Conservation (phyloP, 2,797 vertebrate genomes). For the Danio choprae region DNA sequence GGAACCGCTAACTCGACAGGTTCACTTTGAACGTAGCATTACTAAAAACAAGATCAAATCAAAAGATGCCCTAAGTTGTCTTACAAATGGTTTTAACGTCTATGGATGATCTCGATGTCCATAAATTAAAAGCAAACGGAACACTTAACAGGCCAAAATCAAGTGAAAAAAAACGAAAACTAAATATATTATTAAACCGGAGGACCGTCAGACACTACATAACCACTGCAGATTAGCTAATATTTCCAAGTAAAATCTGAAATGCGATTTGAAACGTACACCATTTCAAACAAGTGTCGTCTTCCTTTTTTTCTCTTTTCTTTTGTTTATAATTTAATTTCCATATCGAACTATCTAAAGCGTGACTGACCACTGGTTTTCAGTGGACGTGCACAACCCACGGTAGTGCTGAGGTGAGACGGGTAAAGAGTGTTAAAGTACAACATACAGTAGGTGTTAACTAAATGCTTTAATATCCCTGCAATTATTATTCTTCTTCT, state of each 20-base stretch:
- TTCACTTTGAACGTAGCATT: conserved; percentile 27
- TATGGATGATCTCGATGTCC: conserved; percentile 34
- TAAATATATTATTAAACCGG: conserved; percentile 31
- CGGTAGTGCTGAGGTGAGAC: conserved; percentile 47
- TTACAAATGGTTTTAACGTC: conserved; percentile 27
- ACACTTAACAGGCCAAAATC: conserved; percentile 40
- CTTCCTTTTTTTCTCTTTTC: neutral
- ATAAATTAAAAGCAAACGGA: conserved; percentile 31
- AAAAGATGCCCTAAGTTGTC: conserved; percentile 18
- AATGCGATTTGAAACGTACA: conserved; percentile 16
- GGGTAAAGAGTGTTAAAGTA: conserved; percentile 39
- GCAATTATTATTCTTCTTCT: conserved; percentile 28
- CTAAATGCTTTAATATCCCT: conserved; percentile 55
- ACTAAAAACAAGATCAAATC: conserved; percentile 15
- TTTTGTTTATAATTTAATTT: neutral
- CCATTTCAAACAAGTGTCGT: conserved; percentile 7
- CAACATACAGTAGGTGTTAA: conserved; percentile 39
- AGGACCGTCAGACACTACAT: conserved; percentile 37
- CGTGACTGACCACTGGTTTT: conserved; percentile 31
- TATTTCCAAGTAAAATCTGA: conserved; percentile 28
- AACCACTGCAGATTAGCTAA: conserved; percentile 34
- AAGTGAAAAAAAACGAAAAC: conserved; percentile 11
- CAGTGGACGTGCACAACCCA: conserved; percentile 43
- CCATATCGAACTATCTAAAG: conserved; percentile 30
- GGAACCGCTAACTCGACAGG: conserved; percentile 33